Percentiles rank a stretch among this genome's conserved stretches.
Evolutionary conservation across 2,888 invertebrate species (phyloP).

Genomic region (Epinotia nisella): DNA sequence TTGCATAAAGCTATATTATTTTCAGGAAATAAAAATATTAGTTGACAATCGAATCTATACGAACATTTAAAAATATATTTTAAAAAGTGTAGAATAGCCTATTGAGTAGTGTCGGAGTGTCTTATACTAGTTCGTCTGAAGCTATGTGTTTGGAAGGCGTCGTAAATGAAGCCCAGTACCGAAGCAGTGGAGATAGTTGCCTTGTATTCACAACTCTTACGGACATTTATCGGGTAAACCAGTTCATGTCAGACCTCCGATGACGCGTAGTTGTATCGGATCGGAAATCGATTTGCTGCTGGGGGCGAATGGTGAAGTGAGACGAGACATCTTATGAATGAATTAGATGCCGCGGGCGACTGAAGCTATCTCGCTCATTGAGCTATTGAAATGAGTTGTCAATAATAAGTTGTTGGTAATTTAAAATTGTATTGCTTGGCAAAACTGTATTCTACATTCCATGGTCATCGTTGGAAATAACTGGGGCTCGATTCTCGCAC

Average conservation of each 20-base stretch:
- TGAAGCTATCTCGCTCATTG: slow-evolving; percentile 61
- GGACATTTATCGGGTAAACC: neutral
- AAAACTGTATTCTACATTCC: slow-evolving; percentile 15
- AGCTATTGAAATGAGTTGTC: slow-evolving; percentile 73
- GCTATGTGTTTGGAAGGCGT: neutral
- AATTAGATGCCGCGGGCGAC: slow-evolving; percentile 56
- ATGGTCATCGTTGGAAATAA: neutral
- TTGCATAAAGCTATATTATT: no score
- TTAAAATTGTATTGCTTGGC: slow-evolving; percentile 35
- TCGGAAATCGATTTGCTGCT: neutral
- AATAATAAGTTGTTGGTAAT: slow-evolving; percentile 60
- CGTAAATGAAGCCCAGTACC: neutral
- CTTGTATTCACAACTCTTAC: neutral
- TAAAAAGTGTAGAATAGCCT: no score
- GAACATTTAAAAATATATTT: no score
- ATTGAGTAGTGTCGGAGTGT: neutral
- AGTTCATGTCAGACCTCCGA: neutral
- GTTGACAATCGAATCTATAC: no score
- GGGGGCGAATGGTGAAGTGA: neutral
- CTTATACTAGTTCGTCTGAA: neutral
- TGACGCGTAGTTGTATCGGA: neutral
- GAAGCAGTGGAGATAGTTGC: neutral
- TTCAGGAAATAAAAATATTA: no score
- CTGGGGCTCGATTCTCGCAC: neutral
- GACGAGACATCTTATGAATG: neutral